Conservation (phyloP, 2,113 vertebrate genomes). For the Cettia cetti region DNA sequence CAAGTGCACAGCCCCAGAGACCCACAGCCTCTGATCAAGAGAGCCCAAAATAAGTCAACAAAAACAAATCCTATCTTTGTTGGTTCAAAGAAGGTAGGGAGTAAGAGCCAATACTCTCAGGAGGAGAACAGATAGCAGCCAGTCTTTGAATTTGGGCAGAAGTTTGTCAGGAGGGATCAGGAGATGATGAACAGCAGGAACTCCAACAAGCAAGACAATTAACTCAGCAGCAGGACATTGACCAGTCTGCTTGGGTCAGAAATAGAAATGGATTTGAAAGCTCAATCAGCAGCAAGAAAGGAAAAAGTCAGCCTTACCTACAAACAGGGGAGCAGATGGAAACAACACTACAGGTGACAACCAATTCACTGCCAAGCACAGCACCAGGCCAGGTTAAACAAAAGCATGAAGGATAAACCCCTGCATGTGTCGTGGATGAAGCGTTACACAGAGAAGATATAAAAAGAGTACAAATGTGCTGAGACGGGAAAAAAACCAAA, state of each 20-base stretch:
- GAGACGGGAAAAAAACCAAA: not conserved
- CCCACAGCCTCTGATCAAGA: constrained; percentile 9
- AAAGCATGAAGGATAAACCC: not conserved
- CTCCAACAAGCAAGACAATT: constrained; percentile 15
- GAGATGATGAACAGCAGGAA: constrained; percentile 22
- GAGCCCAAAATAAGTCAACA: constrained; percentile 43
- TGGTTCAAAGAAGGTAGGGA: not conserved
- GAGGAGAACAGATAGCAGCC: constrained; percentile 19
- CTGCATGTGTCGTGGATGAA: not conserved
- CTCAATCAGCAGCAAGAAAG: not conserved
- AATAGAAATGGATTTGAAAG: not conserved
- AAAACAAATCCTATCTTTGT: constrained; percentile 49
- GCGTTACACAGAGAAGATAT: not conserved
- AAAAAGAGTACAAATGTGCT: not conserved
- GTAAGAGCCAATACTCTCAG: not conserved
- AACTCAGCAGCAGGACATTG: not conserved
- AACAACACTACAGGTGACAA: not conserved
- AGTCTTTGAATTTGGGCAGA: constrained; percentile 20
- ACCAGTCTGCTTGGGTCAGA: not conserved
- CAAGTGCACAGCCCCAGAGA: constrained; percentile 37
- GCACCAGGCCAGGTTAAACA: not conserved
- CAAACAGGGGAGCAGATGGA: not conserved
- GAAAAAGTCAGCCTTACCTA: not conserved
- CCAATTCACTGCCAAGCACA: not conserved
- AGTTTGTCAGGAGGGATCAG: not conserved